Evolutionary conservation across 2,888 invertebrate genomes (phyloP).

Genomic region (Yponomeuta malinellus): DNA sequence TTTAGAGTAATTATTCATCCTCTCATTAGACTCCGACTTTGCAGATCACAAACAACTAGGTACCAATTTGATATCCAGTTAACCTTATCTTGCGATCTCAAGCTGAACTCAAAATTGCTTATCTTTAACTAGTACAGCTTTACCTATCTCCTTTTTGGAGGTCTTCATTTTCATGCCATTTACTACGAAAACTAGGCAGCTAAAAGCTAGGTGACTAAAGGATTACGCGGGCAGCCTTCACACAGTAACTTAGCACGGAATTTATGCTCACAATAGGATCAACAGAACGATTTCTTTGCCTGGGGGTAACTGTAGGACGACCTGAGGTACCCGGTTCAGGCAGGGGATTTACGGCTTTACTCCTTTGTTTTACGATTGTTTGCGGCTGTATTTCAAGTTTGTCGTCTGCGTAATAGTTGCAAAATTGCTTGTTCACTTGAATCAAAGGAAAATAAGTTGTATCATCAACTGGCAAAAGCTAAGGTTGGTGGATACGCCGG

Average conservation of each 20-base stretch:
- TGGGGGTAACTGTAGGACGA: constrained; percentile 29
- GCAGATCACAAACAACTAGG: not conserved
- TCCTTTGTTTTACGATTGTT: constrained; percentile 5
- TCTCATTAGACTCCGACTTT: not conserved
- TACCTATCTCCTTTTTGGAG: not conserved
- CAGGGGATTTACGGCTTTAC: not conserved
- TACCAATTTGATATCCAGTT: not conserved
- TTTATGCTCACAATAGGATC: constrained; percentile 58
- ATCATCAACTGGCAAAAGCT: not conserved
- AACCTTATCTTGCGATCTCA: not conserved
- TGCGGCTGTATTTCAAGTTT: not conserved
- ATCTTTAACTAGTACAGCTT: not conserved
- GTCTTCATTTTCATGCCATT: not conserved
- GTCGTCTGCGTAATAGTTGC: not conserved
- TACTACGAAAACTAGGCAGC: not conserved
- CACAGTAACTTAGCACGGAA: constrained; percentile 43
- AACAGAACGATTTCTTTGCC: constrained; percentile 51
- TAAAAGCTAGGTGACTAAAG: not conserved
- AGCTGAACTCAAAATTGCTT: not conserved
- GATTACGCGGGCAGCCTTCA: constrained; percentile 27
- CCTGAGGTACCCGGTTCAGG: not conserved
- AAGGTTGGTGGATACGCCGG: not conserved
- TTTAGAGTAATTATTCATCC: not conserved
- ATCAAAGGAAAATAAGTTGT: not conserved
- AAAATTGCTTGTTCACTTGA: not conserved